These are phyloP conservation scores for Valencia hispanica DNA, from an alignment of 2,797 vertebrate genomes.

Conservation along the genomic window DNA sequence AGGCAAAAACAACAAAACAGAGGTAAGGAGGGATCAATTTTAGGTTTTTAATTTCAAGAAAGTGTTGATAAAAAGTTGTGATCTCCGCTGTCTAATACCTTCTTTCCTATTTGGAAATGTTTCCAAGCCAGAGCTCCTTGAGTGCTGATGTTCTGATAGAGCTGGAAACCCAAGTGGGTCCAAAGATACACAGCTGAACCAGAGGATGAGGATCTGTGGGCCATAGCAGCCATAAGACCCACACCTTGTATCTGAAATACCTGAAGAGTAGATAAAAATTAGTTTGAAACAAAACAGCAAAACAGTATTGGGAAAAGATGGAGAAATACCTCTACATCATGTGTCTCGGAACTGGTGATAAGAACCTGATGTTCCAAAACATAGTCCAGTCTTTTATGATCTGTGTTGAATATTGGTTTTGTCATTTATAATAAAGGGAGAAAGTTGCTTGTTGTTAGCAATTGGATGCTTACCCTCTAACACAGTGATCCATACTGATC, in stretches of 20 bases:
- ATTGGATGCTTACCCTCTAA: conserved; percentile 83
- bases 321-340: conserved; percentile 86
- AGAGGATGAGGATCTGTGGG: conserved; percentile 80
- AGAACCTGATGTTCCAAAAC: conserved; percentile 90
- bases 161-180: conserved; percentile 84
- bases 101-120: conserved; percentile 91
- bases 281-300: not conserved
- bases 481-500: conserved; percentile 86
- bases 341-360: conserved; percentile 89
- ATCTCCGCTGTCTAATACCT: conserved; percentile 74
- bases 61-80: too few species aligned
- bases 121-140: conserved; percentile 92
- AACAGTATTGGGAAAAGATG: not conserved
- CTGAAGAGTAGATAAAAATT: conserved; percentile 41
- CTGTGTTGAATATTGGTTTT: conserved; percentile 64
- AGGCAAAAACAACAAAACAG: conserved; percentile 36
- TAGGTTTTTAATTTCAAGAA: not conserved
- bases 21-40: not conserved
- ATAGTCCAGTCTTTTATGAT: conserved; percentile 88
- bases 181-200: conserved; percentile 92
- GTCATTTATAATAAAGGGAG: not conserved
- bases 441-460: not conserved
- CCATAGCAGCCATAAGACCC: conserved; percentile 90
- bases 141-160: conserved; percentile 93
- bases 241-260: conserved; percentile 87